Evolutionary conservation across 2,113 vertebrate species (phyloP).

Genomic region (Pelvicachromis taeniatus): DNA sequence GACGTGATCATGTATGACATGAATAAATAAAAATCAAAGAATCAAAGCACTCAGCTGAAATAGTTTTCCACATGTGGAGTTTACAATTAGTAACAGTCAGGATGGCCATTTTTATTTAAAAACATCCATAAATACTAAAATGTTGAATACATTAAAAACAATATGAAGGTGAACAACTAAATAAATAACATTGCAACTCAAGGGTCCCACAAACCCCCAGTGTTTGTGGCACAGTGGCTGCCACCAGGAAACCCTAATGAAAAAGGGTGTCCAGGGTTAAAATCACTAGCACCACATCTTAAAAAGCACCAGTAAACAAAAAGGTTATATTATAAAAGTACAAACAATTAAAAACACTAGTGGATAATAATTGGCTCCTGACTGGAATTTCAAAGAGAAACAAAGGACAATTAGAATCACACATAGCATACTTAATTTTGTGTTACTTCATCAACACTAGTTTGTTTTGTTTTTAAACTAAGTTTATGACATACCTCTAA

Average conservation of each 20-base stretch:
- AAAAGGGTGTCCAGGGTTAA: not conserved
- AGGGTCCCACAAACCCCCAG: not conserved
- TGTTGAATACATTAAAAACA: not conserved
- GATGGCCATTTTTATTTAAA: rapidly evolving
- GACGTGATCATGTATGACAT: too few relatives aligned
- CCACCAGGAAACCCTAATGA: not conserved
- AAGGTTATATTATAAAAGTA: not conserved
- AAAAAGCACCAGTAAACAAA: not conserved
- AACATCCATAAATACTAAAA: not conserved
- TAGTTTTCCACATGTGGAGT: not conserved
- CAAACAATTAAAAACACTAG: not conserved
- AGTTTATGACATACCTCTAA: too few relatives aligned
- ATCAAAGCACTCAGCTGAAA: not conserved
- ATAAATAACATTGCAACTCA: not conserved
- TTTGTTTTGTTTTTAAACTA: too few relatives aligned
- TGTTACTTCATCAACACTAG: too few relatives aligned
- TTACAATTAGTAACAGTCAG: not conserved
- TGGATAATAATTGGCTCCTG: not conserved
- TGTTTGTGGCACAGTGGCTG: not conserved
- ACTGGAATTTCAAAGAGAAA: not conserved
- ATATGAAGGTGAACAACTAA: not conserved
- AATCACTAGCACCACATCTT: not conserved
- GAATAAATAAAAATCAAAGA: not conserved
- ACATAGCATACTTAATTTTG: not conserved
- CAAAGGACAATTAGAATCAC: not conserved